A percentile compares a stretch with the other conserved stretches of the same genome.
Conservation (phyloP, 64 coral and sea anemone genomes). For the Montipora sp. region DNA sequence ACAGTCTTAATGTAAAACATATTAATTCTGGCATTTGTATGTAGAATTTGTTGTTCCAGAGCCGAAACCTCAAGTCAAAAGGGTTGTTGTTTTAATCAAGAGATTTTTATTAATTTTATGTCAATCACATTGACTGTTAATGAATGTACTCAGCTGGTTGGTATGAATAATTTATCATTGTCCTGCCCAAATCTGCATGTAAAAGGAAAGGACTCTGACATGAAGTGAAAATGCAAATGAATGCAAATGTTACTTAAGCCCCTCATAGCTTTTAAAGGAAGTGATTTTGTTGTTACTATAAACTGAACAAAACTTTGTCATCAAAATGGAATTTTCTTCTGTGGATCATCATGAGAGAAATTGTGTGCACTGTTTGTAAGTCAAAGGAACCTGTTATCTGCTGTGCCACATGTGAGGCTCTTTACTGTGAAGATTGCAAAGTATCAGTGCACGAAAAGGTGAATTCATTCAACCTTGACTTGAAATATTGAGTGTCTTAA, state of each 20-base stretch:
- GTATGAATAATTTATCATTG: slow-evolving; percentile 36
- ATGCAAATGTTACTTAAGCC: slow-evolving; percentile 16
- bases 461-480: not conserved
- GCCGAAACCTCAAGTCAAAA: not conserved
- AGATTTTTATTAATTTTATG: too few species aligned
- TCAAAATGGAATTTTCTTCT: not conserved
- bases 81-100: not conserved
- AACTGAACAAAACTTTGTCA: not conserved
- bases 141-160: not conserved
- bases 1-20: slow-evolving; percentile 12
- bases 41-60: not conserved
- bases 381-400: slow-evolving; percentile 67
- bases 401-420: slow-evolving; percentile 77
- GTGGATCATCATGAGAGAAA: slow-evolving; percentile 41
- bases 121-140: not conserved
- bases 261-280: slow-evolving; percentile 10
- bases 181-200: slow-evolving; percentile 41
- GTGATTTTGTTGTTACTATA: slow-evolving; percentile 15
- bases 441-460: slow-evolving; percentile 59
- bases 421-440: slow-evolving; percentile 66
- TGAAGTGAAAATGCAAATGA: slow-evolving; percentile 22
- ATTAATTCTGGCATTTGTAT: not conserved
- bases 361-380: slow-evolving; percentile 75
- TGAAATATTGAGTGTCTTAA: not conserved
- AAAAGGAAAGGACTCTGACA: slow-evolving; percentile 9